Conservation (phyloP, 2,113 vertebrate species). For the Aix galericulata region DNA sequence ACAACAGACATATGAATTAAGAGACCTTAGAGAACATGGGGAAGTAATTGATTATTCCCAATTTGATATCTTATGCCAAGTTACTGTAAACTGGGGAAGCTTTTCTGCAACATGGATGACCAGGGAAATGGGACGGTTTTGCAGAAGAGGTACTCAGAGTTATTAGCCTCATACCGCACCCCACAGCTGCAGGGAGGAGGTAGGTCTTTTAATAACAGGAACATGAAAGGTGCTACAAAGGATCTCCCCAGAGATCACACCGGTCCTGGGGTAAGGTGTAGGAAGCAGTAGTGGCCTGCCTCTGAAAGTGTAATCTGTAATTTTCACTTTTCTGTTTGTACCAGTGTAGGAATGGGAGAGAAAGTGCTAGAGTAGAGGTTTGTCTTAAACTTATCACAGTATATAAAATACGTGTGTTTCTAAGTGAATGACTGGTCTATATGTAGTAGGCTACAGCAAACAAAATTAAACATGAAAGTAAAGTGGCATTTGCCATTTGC, state of each 20-base stretch:
- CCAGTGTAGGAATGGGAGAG: not conserved
- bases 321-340: not conserved
- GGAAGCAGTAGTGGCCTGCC: not conserved
- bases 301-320: not conserved
- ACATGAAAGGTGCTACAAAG: not conserved
- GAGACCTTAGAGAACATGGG: not conserved
- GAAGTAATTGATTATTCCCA: not conserved
- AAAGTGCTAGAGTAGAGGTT: not conserved
- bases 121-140: not conserved
- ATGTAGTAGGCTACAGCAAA: not conserved
- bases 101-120: not conserved
- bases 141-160: not conserved
- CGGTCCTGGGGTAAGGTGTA: not conserved
- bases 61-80: not conserved
- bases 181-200: not conserved
- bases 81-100: not conserved
- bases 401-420: not conserved
- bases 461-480: not conserved
- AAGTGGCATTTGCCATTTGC: not conserved
- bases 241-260: not conserved
- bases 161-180: not conserved
- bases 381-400: not conserved
- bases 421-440: not conserved
- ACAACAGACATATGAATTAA: not conserved
- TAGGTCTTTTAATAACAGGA: not conserved